phyloP scores from a whole-genome alignment of 2,797 vertebrate genomes.

The Monodelphis domestica region DNA sequence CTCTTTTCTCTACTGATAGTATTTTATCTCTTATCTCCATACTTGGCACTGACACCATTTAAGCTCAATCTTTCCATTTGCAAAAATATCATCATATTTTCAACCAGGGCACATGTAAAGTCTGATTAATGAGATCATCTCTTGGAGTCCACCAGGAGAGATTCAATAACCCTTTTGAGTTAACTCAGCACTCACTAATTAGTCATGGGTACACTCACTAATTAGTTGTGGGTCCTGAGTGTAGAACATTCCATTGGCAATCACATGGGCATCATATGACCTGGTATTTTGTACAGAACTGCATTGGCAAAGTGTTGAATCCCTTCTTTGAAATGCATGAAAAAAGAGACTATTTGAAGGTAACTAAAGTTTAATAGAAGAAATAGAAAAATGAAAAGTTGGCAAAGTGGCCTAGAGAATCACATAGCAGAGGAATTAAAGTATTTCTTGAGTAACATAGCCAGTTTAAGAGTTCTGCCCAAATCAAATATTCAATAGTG shows the following conservation, averaged over 20 bases:
- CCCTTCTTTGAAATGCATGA: neutral
- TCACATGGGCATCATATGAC: neutral
- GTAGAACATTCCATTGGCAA: neutral
- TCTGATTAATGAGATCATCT: neutral
- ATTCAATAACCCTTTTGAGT: conserved; percentile 27
- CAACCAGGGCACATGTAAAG: conserved; percentile 10
- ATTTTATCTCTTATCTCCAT: no score
- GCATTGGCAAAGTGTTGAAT: neutral
- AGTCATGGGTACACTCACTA: neutral
- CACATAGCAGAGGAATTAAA: neutral
- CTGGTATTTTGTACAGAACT: neutral
- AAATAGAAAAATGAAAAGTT: conserved; percentile 50
- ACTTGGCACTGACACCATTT: no score
- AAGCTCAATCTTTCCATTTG: neutral
- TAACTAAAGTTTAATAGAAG: neutral
- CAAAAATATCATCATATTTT: neutral
- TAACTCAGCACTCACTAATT: neutral
- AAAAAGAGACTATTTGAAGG: neutral
- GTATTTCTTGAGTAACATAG: neutral
- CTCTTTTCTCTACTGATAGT: no score
- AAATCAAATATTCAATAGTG: neutral
- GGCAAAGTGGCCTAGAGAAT: conserved; percentile 7
- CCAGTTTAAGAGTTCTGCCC: neutral
- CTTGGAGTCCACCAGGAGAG: neutral
- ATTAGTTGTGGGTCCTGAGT: neutral